Percentiles rank a stretch among this genome's conserved stretches.
Conservation (phyloP, 1,140 invertebrate genomes). For the Penaeus japonicus region DNA sequence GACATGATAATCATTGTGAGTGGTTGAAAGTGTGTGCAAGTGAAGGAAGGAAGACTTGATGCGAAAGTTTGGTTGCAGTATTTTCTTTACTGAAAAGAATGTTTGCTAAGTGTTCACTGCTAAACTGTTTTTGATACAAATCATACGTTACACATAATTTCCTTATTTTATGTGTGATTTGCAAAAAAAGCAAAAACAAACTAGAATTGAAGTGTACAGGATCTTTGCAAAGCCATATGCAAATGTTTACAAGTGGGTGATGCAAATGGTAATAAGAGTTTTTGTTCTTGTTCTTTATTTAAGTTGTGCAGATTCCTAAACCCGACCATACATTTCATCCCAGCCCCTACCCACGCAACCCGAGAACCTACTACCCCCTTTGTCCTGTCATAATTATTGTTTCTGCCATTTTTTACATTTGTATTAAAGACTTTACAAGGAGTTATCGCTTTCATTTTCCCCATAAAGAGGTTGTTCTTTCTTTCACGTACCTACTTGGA, state of each 20-base stretch:
- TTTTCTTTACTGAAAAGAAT: constrained; percentile 35
- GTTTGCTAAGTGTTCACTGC: constrained; percentile 35
- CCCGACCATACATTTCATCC: constrained; percentile 16
- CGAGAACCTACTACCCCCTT: constrained; percentile 32
- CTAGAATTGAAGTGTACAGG: constrained; percentile 23
- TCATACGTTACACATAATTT: constrained; percentile 31
- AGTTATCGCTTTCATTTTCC: constrained; percentile 19
- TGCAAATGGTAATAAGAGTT: background rate
- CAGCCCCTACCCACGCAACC: background rate
- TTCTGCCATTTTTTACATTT: constrained; percentile 60
- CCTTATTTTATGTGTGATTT: background rate
- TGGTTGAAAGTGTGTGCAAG: constrained; percentile 46
- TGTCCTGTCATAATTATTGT: constrained; percentile 54
- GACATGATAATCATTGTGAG: constrained; percentile 16
- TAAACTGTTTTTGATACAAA: constrained; percentile 38
- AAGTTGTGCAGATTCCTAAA: constrained; percentile 37
- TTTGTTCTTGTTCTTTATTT: constrained; percentile 44
- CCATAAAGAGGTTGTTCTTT: background rate
- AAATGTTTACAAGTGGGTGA: constrained; percentile 52
- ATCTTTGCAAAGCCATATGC: constrained; percentile 52
- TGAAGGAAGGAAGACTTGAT: constrained; percentile 19
- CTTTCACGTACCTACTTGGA: background rate
- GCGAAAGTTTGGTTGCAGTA: constrained; percentile 16
- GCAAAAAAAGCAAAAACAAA: background rate
- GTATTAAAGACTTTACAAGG: constrained; percentile 58